Percentiles rank a stretch among this genome's conserved stretches.
phyloP scores from a whole-genome alignment of 2,797 vertebrate species.

The Lacerta agilis region DNA sequence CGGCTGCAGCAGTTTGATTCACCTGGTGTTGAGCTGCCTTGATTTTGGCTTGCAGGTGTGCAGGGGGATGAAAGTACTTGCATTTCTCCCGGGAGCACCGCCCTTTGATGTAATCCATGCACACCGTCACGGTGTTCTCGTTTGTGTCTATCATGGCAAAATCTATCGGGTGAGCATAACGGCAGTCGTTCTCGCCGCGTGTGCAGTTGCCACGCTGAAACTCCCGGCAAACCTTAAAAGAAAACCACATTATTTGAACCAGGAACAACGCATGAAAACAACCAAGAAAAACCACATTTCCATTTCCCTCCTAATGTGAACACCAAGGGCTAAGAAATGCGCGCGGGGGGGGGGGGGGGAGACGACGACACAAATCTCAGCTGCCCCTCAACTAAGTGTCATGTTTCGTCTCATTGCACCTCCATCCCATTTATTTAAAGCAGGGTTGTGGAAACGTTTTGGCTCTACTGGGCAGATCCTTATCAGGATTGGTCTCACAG shows the following conservation, averaged over 20 bases:
- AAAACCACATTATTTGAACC: slow-evolving; percentile 58
- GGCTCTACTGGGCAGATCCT: too few relatives aligned
- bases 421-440: neutral
- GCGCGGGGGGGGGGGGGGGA: too few relatives aligned
- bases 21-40: slow-evolving; percentile 97
- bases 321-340: neutral
- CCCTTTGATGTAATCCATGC: slow-evolving; percentile 99
- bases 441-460: too few relatives aligned
- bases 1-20: slow-evolving; percentile 88
- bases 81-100: slow-evolving; percentile 98
- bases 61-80: slow-evolving; percentile 99
- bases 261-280: too few relatives aligned
- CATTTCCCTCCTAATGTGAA: slow-evolving; percentile 18
- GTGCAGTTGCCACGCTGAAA: slow-evolving; percentile 98
- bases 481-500: too few relatives aligned
- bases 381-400: too few relatives aligned
- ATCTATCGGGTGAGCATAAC: slow-evolving; percentile 96
- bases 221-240: slow-evolving; percentile 93
- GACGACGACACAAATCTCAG: too few relatives aligned
- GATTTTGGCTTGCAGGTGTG: slow-evolving; percentile 98
- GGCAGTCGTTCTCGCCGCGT: slow-evolving; percentile 95
- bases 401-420: neutral
- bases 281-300: neutral
- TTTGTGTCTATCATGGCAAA: slow-evolving; percentile 95
- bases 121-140: slow-evolving; percentile 97